phyloP scores from a whole-genome alignment of 2,113 vertebrate species.

The Camelus bactrianus region DNA sequence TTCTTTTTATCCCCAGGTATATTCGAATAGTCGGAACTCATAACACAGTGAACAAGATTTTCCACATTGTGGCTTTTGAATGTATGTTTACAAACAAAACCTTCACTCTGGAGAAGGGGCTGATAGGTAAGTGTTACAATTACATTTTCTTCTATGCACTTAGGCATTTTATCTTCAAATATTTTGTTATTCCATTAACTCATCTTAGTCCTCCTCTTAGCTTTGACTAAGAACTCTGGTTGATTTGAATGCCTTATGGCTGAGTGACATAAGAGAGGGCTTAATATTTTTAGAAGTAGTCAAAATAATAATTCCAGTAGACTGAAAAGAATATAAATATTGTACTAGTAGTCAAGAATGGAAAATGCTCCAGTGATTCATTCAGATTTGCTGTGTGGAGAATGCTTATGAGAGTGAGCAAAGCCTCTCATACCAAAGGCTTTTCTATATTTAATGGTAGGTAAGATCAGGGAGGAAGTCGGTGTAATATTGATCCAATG shows the following conservation, averaged over 20 bases:
- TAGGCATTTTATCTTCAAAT: constrained; percentile 47
- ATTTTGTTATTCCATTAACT: constrained; percentile 45
- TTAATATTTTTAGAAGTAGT: constrained; percentile 55
- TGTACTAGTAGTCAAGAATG: constrained; percentile 25
- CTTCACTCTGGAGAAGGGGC: constrained; percentile 95
- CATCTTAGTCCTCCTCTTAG: not conserved
- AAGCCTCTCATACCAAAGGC: not conserved
- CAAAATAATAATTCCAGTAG: constrained; percentile 61
- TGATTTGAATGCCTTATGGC: constrained; percentile 31
- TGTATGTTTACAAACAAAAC: constrained; percentile 96
- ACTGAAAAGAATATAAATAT: constrained; percentile 22
- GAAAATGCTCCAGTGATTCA: not conserved
- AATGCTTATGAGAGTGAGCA: not conserved
- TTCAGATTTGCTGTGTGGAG: constrained; percentile 37
- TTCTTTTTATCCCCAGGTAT: constrained; percentile 89
- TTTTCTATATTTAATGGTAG: constrained; percentile 46
- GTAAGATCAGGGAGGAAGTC: not conserved
- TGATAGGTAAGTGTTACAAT: constrained; percentile 92
- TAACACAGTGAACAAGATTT: constrained; percentile 99
- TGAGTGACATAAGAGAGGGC: constrained; percentile 11
- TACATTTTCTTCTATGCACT: constrained; percentile 36
- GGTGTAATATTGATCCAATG: not conserved
- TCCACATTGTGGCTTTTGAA: constrained; percentile 98
- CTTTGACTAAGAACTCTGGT: constrained; percentile 43
- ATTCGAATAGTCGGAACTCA: constrained; percentile 98